Evolutionary conservation across 2,888 invertebrate genomes (phyloP).

Genomic region (Ashinkailepas kermadecensis): DNA sequence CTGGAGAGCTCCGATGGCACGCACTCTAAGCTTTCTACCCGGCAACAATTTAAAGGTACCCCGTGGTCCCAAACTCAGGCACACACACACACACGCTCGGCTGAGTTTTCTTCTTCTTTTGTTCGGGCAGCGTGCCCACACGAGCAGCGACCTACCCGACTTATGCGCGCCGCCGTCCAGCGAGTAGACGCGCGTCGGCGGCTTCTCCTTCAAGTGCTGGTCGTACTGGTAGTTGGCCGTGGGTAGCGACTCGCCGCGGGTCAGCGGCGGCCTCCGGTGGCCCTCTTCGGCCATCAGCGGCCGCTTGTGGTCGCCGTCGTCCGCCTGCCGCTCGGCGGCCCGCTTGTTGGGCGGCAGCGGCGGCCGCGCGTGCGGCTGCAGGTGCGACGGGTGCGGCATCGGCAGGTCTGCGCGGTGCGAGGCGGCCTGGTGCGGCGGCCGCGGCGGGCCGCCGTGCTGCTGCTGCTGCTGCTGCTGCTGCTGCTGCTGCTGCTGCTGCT

Average conservation of each 20-base stretch:
- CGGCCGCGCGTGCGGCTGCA: constrained; percentile 33
- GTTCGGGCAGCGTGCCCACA: too few relatives aligned
- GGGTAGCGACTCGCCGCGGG: constrained; percentile 81
- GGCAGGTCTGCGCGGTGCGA: constrained; percentile 28
- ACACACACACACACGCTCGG: too few relatives aligned
- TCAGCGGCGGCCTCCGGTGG: constrained; percentile 64
- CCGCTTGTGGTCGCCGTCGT: constrained; percentile 50
- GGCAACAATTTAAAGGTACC: too few relatives aligned
- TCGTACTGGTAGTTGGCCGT: constrained; percentile 81
- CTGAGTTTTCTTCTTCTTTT: too few relatives aligned
- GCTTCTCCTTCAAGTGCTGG: constrained; percentile 49
- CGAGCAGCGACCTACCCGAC: background rate
- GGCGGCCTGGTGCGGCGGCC: constrained; percentile 28
- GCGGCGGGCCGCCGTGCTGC: background rate
- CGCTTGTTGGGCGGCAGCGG: constrained; percentile 24
- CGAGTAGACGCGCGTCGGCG: constrained; percentile 83
- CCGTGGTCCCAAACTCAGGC: too few relatives aligned
- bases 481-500: constrained; percentile 23
- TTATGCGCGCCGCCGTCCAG: constrained; percentile 55
- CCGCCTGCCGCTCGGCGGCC: constrained; percentile 41
- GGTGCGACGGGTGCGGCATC: constrained; percentile 29
- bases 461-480: constrained; percentile 31
- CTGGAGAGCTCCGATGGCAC: too few relatives aligned
- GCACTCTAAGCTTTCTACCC: too few relatives aligned
- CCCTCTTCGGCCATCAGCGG: constrained; percentile 50